phyloP scores from a whole-genome alignment of 2,797 vertebrate species.

The Denticeps clupeoides region DNA sequence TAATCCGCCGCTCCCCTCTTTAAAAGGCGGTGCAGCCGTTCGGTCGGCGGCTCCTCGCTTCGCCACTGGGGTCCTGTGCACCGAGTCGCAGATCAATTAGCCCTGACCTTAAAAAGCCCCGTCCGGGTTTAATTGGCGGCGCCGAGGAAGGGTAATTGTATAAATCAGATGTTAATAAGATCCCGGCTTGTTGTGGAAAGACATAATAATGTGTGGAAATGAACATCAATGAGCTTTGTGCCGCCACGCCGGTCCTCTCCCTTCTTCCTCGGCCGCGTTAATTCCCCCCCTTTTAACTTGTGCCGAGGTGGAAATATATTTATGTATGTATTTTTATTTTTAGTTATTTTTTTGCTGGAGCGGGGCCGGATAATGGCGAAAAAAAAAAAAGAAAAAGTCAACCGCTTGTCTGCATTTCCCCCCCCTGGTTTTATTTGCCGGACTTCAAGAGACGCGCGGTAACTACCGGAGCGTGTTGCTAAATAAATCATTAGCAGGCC shows the following conservation, averaged over 20 bases:
- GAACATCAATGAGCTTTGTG: conserved; percentile 45
- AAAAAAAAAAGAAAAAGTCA: conserved; percentile 11
- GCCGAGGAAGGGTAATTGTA: conserved; percentile 69
- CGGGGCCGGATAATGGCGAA: conserved; percentile 21
- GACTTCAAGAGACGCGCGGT: conserved; percentile 33
- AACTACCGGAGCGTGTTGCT: conserved; percentile 36
- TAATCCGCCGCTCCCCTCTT: too few relatives aligned
- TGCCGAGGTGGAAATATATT: conserved; percentile 14
- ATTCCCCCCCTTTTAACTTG: neutral
- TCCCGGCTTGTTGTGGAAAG: conserved; percentile 73
- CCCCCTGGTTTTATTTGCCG: conserved; percentile 5
- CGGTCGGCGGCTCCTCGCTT: conserved; percentile 51
- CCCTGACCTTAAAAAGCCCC: conserved; percentile 74
- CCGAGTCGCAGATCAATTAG: conserved; percentile 82
- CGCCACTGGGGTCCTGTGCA: too few relatives aligned
- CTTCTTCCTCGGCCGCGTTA: conserved; percentile 6
- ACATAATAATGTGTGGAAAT: conserved; percentile 69
- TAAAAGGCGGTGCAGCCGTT: too few relatives aligned
- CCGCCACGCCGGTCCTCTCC: conserved; percentile 6
- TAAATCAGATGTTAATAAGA: conserved; percentile 82
- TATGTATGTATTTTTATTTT: conserved; percentile 17
- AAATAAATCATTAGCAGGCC: conserved; percentile 52
- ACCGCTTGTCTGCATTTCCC: conserved; percentile 25
- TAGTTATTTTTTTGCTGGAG: too few relatives aligned
- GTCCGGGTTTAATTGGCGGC: conserved; percentile 79